Percentiles rank a stretch among this genome's conserved stretches.
Evolutionary conservation across 2,113 vertebrate genomes (phyloP).

Genomic region (Ceratotherium simum): DNA sequence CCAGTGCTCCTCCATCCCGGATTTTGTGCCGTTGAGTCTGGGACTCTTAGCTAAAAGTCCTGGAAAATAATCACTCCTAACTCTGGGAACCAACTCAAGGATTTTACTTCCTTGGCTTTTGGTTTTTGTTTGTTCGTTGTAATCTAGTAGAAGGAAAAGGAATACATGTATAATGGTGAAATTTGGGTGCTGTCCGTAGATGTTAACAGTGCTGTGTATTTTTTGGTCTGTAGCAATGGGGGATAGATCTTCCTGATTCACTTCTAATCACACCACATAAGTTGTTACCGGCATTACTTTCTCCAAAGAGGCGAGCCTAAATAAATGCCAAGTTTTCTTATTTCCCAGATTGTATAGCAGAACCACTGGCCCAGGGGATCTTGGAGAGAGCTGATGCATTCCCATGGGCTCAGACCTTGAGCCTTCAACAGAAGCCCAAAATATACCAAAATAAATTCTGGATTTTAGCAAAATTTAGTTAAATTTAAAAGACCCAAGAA

Average conservation of each 20-base stretch:
- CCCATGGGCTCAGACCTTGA: background rate
- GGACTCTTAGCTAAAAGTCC: background rate
- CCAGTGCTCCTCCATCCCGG: background rate
- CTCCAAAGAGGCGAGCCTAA: background rate
- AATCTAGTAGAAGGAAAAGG: background rate
- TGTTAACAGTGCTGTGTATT: background rate
- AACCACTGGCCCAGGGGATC: background rate
- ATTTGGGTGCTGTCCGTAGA: background rate
- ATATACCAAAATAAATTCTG: conserved; percentile 22
- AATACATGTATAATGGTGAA: background rate
- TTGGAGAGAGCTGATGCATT: background rate
- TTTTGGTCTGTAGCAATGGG: background rate
- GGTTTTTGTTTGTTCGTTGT: background rate
- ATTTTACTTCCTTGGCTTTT: background rate
- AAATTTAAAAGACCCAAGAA: conserved; percentile 36
- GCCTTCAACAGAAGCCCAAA: background rate
- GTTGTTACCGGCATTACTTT: background rate
- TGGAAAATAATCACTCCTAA: background rate
- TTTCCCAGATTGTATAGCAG: background rate
- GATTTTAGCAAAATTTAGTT: background rate
- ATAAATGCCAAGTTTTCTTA: background rate
- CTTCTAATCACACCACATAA: background rate
- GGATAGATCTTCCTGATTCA: background rate
- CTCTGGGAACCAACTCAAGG: background rate
- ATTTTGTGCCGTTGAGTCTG: background rate